Percentiles rank a stretch among this genome's conserved stretches.
phyloP scores from a whole-genome alignment of 1,140 invertebrate genomes.

The Mizuhopecten yessoensis region DNA sequence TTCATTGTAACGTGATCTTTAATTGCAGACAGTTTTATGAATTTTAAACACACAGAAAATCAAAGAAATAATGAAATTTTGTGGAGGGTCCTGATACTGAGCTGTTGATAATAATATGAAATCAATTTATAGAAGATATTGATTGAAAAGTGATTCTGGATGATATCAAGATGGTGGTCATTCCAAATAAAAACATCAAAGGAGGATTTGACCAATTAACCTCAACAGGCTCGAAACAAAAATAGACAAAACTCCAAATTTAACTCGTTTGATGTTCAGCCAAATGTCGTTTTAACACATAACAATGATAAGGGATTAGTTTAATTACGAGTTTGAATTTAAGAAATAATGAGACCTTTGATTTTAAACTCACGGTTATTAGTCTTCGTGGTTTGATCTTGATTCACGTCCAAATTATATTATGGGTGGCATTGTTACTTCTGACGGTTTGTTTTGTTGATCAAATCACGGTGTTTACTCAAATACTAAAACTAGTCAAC shows the following conservation, averaged over 20 bases:
- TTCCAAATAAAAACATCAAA: not conserved
- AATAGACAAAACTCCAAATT: constrained; percentile 2
- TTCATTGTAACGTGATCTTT: too few relatives aligned
- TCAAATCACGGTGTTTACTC: too few relatives aligned
- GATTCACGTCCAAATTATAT: too few relatives aligned
- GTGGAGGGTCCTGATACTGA: not conserved
- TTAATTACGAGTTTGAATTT: not conserved
- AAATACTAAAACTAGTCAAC: too few relatives aligned
- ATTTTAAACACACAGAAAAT: too few relatives aligned
- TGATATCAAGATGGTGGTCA: not conserved
- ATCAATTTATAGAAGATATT: not conserved
- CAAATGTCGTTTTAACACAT: not conserved
- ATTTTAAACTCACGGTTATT: too few relatives aligned
- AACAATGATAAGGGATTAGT: not conserved
- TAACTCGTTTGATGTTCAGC: not conserved
- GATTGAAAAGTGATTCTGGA: not conserved
- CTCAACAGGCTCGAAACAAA: not conserved
- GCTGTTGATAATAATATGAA: not conserved
- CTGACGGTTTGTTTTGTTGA: too few relatives aligned
- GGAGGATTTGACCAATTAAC: not conserved
- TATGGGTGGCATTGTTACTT: too few relatives aligned
- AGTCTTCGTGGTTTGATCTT: too few relatives aligned
- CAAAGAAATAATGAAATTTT: too few relatives aligned
- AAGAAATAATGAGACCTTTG: not conserved
- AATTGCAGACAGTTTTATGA: too few relatives aligned